Evolutionary conservation across 2,888 invertebrate genomes (phyloP).

Genomic region (Lamellibrachia columna): DNA sequence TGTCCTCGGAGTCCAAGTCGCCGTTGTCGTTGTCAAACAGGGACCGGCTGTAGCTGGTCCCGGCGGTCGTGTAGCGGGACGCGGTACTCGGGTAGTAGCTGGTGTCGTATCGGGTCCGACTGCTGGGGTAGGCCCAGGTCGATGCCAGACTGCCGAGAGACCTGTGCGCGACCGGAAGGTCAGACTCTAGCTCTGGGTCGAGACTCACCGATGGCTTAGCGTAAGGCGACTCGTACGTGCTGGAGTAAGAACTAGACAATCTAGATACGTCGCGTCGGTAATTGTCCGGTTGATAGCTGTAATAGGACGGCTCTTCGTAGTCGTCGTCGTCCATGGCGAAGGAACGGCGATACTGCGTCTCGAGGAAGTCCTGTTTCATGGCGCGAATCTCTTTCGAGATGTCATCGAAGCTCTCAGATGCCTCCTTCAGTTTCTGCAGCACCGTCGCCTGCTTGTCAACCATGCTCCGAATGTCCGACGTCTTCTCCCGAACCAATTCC

Average conservation of each 20-base stretch:
- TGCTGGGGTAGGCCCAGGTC: background rate
- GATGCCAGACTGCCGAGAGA: background rate
- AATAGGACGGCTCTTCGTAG: background rate
- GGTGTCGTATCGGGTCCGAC: slow-evolving; percentile 27
- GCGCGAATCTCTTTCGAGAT: slow-evolving; percentile 36
- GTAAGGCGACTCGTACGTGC: background rate
- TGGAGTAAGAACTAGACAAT: background rate
- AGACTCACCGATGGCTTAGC: background rate
- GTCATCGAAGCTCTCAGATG: slow-evolving; percentile 39
- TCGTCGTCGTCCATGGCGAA: slow-evolving; percentile 28
- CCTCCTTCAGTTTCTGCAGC: slow-evolving; percentile 34
- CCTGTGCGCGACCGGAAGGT: background rate
- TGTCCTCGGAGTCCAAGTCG: background rate
- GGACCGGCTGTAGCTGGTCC: background rate
- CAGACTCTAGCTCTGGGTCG: slow-evolving; percentile 3
- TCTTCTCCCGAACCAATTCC: slow-evolving; percentile 37
- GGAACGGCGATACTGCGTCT: slow-evolving; percentile 25
- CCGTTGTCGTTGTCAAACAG: background rate
- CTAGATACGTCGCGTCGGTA: background rate
- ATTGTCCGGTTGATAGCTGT: background rate
- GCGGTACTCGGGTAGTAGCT: background rate
- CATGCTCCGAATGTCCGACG: slow-evolving; percentile 34
- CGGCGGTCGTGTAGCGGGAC: background rate
- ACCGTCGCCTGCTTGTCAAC: slow-evolving; percentile 36
- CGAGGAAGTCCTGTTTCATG: slow-evolving; percentile 38